Evolutionary conservation across 2,113 vertebrate species (phyloP).

Genomic region (Archocentrus centrarchus): DNA sequence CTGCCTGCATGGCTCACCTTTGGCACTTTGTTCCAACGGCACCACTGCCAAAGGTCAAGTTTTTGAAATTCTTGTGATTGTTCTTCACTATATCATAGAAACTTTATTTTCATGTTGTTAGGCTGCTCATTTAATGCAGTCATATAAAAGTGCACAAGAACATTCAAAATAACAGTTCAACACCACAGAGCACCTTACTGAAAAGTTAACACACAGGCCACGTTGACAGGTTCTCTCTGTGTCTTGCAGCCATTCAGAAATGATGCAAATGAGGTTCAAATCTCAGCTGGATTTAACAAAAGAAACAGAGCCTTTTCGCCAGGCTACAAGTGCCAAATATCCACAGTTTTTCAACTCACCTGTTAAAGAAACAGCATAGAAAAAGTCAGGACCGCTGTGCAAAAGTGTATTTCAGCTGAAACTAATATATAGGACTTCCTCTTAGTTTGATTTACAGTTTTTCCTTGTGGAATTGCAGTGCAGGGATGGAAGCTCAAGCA

Average conservation of each 20-base stretch:
- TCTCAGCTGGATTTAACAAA: background rate
- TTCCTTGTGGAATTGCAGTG: background rate
- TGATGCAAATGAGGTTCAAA: background rate
- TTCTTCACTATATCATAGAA: background rate
- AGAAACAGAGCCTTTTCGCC: background rate
- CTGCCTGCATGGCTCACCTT: background rate
- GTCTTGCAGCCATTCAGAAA: background rate
- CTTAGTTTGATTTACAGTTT: too few species aligned
- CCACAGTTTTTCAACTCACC: background rate
- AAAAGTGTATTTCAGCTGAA: too few species aligned
- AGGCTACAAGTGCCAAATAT: background rate
- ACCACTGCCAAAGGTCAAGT: background rate
- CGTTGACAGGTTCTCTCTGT: background rate
- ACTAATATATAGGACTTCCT: too few species aligned
- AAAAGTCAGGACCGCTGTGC: too few species aligned
- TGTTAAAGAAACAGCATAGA: background rate
- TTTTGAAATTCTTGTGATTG: background rate
- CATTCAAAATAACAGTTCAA: background rate
- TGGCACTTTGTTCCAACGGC: too few species aligned
- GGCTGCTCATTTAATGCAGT: background rate
- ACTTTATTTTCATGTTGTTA: slow-evolving; percentile 3
- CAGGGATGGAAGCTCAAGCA: background rate
- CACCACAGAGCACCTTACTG: background rate
- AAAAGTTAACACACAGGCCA: background rate
- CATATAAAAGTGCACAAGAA: background rate